These are phyloP conservation scores for Patella caerulea DNA, from an alignment of 2,888 invertebrate species.

Conservation along the genomic window DNA sequence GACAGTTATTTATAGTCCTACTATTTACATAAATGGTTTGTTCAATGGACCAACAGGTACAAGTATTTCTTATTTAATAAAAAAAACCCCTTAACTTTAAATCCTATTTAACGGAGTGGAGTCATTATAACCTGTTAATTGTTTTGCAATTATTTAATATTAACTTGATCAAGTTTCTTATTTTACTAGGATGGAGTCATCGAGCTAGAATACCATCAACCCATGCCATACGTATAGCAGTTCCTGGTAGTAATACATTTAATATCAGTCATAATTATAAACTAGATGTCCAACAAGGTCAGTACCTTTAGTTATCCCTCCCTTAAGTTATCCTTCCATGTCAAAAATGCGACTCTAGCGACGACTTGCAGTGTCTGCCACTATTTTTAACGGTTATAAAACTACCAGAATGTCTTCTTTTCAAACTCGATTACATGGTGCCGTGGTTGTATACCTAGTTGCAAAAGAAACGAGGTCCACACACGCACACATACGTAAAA, in stretches of 20 bases:
- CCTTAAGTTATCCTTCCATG: no score
- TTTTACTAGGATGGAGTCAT: conserved; percentile 37
- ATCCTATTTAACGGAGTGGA: no score
- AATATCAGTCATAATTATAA: not conserved
- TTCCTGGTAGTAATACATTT: conserved; percentile 16
- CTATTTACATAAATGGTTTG: conserved; percentile 51
- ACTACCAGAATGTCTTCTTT: not conserved
- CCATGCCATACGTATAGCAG: conserved; percentile 28
- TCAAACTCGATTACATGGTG: not conserved
- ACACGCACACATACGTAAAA: conserved; percentile 5
- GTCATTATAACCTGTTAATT: no score
- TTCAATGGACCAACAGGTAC: conserved; percentile 54
- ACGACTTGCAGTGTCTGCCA: not conserved
- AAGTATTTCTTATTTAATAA: no score
- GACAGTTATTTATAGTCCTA: conserved; percentile 41
- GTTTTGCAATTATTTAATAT: no score
- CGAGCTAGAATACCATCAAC: conserved; percentile 38
- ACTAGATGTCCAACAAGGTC: not conserved
- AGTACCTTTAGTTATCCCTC: no score
- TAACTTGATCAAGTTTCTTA: no score
- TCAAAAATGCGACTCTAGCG: no score
- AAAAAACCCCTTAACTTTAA: no score
- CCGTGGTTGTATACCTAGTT: not conserved
- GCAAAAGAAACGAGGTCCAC: conserved; percentile 14
- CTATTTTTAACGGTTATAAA: conserved; percentile 6